phyloP scores from a whole-genome alignment of 2,113 vertebrate species.

The Rostratula benghalensis region DNA sequence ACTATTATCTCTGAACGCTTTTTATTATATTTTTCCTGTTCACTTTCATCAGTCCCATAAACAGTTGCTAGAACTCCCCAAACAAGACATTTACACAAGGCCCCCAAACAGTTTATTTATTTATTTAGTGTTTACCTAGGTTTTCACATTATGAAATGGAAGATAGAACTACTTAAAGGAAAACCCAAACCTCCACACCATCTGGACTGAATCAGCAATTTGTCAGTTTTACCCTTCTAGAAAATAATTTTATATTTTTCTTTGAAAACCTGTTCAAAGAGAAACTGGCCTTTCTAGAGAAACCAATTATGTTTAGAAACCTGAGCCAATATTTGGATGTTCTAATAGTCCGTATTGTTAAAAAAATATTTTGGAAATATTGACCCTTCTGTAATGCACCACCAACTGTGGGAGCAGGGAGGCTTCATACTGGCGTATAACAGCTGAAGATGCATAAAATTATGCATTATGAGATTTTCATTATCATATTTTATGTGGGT shows the following conservation, averaged over 20 bases:
- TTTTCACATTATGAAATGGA: background rate
- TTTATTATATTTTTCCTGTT: background rate
- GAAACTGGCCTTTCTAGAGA: background rate
- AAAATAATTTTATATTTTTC: background rate
- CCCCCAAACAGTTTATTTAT: background rate
- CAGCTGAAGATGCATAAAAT: background rate
- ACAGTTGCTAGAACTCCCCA: background rate
- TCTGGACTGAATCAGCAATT: slow-evolving; percentile 1
- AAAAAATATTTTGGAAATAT: background rate
- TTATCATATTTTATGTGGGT: slow-evolving; percentile 14
- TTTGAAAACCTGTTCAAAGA: background rate
- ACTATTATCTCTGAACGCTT: background rate
- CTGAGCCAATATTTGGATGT: background rate
- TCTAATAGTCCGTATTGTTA: background rate
- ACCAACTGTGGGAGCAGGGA: background rate
- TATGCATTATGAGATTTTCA: background rate
- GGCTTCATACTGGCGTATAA: background rate
- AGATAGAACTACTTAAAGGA: slow-evolving; percentile 1
- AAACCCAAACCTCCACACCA: slow-evolving; percentile 35
- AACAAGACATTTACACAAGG: background rate
- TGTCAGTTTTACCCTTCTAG: background rate
- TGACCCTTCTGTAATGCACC: background rate
- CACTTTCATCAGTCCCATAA: background rate
- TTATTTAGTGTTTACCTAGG: background rate
- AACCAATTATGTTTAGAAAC: background rate